phyloP scores from a whole-genome alignment of 2,797 vertebrate genomes.

The Sciurus carolinensis region DNA sequence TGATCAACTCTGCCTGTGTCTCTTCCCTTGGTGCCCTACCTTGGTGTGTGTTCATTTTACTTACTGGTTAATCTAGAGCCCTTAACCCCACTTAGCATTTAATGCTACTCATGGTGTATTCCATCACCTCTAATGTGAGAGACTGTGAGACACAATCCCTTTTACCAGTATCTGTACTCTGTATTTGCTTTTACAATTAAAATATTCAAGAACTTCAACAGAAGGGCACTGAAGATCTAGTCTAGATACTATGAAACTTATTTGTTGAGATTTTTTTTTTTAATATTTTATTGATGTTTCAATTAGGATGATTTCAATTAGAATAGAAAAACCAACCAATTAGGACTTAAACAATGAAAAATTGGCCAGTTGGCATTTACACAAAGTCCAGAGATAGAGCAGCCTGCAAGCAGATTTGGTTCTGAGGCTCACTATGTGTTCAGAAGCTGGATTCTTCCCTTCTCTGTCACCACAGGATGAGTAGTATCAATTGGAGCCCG shows the following conservation, averaged over 20 bases:
- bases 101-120: not conserved
- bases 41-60: not conserved
- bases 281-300: not conserved
- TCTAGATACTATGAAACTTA: not conserved
- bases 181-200: not conserved
- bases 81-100: not conserved
- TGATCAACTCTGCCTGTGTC: not conserved
- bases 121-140: not conserved
- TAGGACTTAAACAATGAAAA: constrained; percentile 10
- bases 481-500: not conserved
- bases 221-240: not conserved
- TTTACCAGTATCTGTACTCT: not conserved
- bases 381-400: not conserved
- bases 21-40: not conserved
- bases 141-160: not conserved
- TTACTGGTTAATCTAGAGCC: not conserved
- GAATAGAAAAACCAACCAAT: not conserved
- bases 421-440: not conserved
- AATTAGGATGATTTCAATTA: not conserved
- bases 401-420: not conserved
- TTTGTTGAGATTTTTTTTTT: not conserved
- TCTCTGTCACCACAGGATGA: not conserved
- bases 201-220: not conserved
- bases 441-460: not conserved
- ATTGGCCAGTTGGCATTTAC: not conserved